Conservation (phyloP, 2,797 vertebrate genomes). For the Sebastes taczanowskii region DNA sequence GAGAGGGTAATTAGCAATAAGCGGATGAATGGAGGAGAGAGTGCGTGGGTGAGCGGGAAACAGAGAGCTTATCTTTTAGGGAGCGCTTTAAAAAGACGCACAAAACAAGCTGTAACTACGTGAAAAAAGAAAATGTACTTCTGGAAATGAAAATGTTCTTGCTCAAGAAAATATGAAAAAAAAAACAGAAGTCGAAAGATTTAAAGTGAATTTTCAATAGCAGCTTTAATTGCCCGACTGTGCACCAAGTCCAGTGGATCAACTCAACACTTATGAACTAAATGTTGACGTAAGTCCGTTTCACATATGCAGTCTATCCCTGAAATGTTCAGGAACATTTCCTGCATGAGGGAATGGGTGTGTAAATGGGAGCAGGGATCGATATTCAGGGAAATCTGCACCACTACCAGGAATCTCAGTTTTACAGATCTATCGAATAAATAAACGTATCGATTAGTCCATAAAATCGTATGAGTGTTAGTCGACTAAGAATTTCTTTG, state of each 20-base stretch:
- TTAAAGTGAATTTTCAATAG: background rate
- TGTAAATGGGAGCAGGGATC: no score
- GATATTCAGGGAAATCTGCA: no score
- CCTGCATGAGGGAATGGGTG: no score
- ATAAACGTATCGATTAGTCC: no score
- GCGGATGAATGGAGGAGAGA: conserved; percentile 38
- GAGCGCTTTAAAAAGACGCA: conserved; percentile 32
- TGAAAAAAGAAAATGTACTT: conserved; percentile 5
- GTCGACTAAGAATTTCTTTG: no score
- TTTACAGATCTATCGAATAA: no score
- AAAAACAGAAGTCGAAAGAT: background rate
- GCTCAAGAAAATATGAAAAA: background rate
- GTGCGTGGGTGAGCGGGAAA: conserved; percentile 47
- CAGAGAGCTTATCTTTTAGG: conserved; percentile 42
- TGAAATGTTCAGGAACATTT: no score
- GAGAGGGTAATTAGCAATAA: conserved; percentile 74
- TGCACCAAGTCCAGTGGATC: background rate
- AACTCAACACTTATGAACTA: background rate
- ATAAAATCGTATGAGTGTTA: no score
- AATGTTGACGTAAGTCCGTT: background rate
- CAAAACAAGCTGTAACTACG: conserved; percentile 28
- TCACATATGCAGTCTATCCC: background rate
- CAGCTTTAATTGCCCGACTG: background rate
- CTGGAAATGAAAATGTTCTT: conserved; percentile 31
- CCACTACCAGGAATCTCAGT: no score